phyloP scores from a whole-genome alignment of 1,140 invertebrate species.

The Aplysia californica region DNA sequence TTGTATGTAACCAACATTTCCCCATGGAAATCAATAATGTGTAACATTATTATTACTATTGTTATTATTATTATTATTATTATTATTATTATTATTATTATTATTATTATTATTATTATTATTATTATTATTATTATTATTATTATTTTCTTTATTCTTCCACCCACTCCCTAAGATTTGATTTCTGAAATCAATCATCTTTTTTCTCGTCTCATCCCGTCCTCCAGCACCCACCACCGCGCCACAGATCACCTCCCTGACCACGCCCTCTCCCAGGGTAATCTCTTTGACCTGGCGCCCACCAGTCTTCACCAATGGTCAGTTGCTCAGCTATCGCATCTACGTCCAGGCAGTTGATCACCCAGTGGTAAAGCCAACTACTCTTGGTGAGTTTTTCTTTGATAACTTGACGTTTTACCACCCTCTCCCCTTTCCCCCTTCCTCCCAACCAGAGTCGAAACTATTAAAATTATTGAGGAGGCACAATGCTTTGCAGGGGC shows the following conservation, averaged over 20 bases:
- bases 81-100: too few relatives aligned
- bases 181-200: too few relatives aligned
- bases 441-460: neutral
- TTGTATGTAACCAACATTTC: too few relatives aligned
- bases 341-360: slow-evolving; percentile 70
- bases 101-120: too few relatives aligned
- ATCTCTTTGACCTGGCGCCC: slow-evolving; percentile 89
- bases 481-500: neutral
- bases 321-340: slow-evolving; percentile 85
- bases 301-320: slow-evolving; percentile 87
- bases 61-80: too few relatives aligned
- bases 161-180: too few relatives aligned
- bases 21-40: too few relatives aligned
- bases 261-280: slow-evolving; percentile 83
- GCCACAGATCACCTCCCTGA: slow-evolving; percentile 76
- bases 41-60: too few relatives aligned
- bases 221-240: slow-evolving; percentile 51
- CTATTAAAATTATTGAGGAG: neutral
- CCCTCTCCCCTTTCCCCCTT: neutral
- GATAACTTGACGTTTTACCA: neutral
- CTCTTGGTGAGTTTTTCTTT: slow-evolving; percentile 22
- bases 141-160: too few relatives aligned
- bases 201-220: too few relatives aligned
- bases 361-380: slow-evolving; percentile 53
- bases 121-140: too few relatives aligned